Evolutionary conservation across 2,797 vertebrate genomes (phyloP), one percentile per base, ranked within the genome.

Genomic region (Ctenochaetus hawaiiensis): DNA sequence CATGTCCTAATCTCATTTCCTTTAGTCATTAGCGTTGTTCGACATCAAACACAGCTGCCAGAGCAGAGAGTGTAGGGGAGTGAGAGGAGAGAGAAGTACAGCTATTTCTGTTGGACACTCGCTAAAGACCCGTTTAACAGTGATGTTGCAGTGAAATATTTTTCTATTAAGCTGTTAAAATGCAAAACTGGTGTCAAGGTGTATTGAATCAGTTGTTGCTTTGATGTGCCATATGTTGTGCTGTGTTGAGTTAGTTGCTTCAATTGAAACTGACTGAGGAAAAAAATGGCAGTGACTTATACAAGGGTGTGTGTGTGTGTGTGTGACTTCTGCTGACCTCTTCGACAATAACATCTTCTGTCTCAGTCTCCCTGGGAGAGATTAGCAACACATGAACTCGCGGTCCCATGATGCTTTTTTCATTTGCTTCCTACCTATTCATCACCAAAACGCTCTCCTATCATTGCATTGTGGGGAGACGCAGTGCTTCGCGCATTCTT

Each of bases 1-100:
- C 80, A 75, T 74, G 91, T 91, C 77, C 81, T 90, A 89, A 92
- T 92, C 85, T 90, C 82, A 90, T 93, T 93, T 92, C 90, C 90
- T 92, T 87, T 87, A 87, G 88, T 91, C 90, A 90, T 93, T 91
- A 91, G 82, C 67, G 73, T 88, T 90, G 87, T 91, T 88, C 58
- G 58, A 91, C 91, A 92, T 93, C 90, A 92, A 91, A 89, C 89
- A 69, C 78, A 85, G 83, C 87, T 86, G 82, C 80, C 44, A 52
- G 64, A 75, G 84, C 80, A 67, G 34, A 56, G 72, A 72, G 59
- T 67, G 66, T 65, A 61, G n/a, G 13, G 63, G 18, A 75, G 59
- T 1, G 54, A 71, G 58, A 23, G 52, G 72, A 13, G 47, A n/a
- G 58, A 77, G 66, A 80, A 77, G 67, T 77, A 52, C 53, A 64